Evolutionary conservation across 35 echinoderm and acorn worm genomes (phyloP).

Genomic region (Diadema setosum): DNA sequence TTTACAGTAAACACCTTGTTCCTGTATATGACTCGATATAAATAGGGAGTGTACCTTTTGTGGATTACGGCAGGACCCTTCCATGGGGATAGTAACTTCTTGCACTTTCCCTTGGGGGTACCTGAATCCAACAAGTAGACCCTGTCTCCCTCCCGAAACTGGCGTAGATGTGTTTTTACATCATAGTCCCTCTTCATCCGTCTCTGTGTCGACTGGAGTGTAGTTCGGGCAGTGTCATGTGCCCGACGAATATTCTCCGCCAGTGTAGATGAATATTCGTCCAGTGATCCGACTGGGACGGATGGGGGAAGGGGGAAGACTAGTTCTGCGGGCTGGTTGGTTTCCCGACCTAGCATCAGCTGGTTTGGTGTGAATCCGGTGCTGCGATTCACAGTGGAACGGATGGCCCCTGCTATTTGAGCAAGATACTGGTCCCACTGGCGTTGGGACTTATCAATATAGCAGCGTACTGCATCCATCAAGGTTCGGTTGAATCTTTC

Average conservation of each 20-base stretch:
- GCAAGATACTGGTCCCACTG: slow-evolving; percentile 18
- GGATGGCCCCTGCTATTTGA: slow-evolving; percentile 7
- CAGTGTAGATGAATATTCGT: neutral
- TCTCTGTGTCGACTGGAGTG: neutral
- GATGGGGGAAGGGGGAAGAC: neutral
- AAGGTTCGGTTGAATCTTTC: slow-evolving; percentile 23
- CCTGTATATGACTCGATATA: neutral
- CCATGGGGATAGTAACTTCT: slow-evolving; percentile 15
- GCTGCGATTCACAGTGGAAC: slow-evolving; percentile 17
- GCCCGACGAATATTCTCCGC: neutral
- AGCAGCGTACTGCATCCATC: slow-evolving; percentile 12
- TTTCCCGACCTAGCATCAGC: slow-evolving; percentile 52
- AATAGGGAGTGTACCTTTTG: too few species aligned
- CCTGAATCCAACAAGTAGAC: slow-evolving; percentile 25
- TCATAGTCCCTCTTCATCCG: slow-evolving; percentile 17
- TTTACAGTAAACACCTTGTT: too few species aligned
- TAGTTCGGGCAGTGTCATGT: neutral
- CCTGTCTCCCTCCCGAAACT: neutral
- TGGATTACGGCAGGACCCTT: too few species aligned
- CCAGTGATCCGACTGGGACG: neutral
- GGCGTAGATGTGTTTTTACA: neutral
- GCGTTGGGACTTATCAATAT: neutral
- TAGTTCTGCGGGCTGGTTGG: slow-evolving; percentile 8
- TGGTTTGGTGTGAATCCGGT: slow-evolving; percentile 28
- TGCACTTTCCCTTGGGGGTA: neutral